Percentiles rank a stretch among this genome's conserved stretches.
phyloP scores from a whole-genome alignment of 2,113 vertebrate genomes.

The Cricetomys ansorgei region DNA sequence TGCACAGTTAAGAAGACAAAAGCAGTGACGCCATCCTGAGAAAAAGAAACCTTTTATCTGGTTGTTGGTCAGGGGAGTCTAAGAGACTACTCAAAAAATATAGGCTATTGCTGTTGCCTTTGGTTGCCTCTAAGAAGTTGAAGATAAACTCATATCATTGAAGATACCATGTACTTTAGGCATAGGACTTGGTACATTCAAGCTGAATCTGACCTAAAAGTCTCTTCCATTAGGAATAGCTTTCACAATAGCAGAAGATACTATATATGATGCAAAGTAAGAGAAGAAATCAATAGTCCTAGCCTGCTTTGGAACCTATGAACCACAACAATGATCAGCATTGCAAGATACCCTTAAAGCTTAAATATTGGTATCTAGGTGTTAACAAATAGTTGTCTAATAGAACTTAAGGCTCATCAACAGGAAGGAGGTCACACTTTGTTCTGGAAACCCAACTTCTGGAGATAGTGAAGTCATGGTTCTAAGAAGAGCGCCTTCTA shows the following conservation, averaged over 20 bases:
- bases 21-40: background rate
- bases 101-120: background rate
- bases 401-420: background rate
- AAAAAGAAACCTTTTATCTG: background rate
- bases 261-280: background rate
- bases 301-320: background rate
- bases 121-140: background rate
- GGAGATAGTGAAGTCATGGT: background rate
- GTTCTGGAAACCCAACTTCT: background rate
- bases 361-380: background rate
- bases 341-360: background rate
- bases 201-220: background rate
- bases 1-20: background rate
- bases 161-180: background rate
- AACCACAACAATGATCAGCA: background rate
- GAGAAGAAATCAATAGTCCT: background rate
- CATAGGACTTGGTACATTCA: background rate
- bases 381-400: background rate
- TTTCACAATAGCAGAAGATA: background rate
- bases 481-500: background rate
- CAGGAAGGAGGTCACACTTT: background rate
- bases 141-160: background rate
- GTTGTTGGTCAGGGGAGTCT: background rate
- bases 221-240: background rate
- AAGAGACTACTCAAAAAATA: background rate